phyloP scores from a whole-genome alignment of 2,888 invertebrate genomes.

The Aradus depressus region DNA sequence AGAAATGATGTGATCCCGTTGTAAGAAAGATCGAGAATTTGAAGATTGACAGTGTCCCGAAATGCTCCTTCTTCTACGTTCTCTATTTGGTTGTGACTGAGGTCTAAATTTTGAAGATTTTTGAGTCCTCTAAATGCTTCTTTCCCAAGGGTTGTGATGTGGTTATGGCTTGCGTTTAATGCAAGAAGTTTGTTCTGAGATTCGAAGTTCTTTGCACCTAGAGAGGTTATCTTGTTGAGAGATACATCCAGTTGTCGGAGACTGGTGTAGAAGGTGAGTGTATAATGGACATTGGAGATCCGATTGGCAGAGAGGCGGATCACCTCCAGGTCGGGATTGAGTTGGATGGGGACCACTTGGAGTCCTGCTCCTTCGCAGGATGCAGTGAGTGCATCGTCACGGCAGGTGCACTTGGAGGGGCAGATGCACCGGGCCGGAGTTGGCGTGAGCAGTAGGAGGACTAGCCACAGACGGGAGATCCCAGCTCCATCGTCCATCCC shows the following conservation, averaged over 20 bases:
- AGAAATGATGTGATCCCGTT: slow-evolving; percentile 65
- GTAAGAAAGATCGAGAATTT: slow-evolving; percentile 61
- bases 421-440: slow-evolving; percentile 44
- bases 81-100: slow-evolving; percentile 67
- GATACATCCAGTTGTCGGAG: slow-evolving; percentile 72
- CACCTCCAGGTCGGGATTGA: slow-evolving; percentile 68
- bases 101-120: slow-evolving; percentile 53
- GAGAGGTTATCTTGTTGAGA: slow-evolving; percentile 62
- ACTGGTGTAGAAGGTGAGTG: slow-evolving; percentile 68
- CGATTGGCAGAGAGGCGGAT: slow-evolving; percentile 76
- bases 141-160: slow-evolving; percentile 56
- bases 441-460: slow-evolving; percentile 15
- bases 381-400: slow-evolving; percentile 62
- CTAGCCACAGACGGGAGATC: slow-evolving; percentile 20
- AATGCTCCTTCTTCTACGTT: slow-evolving; percentile 50
- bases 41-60: slow-evolving; percentile 57
- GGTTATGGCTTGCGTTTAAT: slow-evolving; percentile 67
- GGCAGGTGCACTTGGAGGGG: slow-evolving; percentile 69
- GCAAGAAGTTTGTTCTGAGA: slow-evolving; percentile 60
- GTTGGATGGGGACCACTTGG: slow-evolving; percentile 76
- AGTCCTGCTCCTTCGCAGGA: slow-evolving; percentile 67
- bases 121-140: slow-evolving; percentile 64
- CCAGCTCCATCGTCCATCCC: slow-evolving; percentile 28
- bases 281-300: slow-evolving; percentile 64
- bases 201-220: slow-evolving; percentile 74